Evolutionary conservation across 2,113 vertebrate species (phyloP).

Genomic region (Chloebia gouldiae): DNA sequence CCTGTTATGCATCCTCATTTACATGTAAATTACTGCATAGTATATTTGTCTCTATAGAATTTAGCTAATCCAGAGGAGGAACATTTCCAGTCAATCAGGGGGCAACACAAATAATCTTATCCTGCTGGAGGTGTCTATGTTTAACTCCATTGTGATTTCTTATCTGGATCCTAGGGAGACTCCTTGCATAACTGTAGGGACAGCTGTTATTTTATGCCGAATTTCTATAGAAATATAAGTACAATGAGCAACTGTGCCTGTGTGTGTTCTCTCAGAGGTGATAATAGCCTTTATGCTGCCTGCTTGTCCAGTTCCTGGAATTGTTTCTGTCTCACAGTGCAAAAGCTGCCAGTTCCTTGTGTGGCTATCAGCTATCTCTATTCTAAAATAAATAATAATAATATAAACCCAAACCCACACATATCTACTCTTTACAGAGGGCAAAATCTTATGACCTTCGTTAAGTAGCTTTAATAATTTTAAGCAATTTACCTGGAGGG

Average conservation of each 20-base stretch:
- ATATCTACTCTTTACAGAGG: neutral
- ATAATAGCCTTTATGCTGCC: neutral
- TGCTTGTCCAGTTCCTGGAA: slow-evolving; percentile 19
- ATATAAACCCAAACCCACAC: neutral
- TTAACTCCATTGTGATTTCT: neutral
- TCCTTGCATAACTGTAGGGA: neutral
- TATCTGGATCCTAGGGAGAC: neutral
- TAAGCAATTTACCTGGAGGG: neutral
- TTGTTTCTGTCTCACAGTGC: neutral
- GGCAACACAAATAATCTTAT: neutral
- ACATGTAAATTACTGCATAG: slow-evolving; percentile 18
- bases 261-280: neutral
- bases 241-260: neutral
- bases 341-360: neutral
- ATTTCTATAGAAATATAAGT: neutral
- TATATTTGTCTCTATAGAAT: slow-evolving; percentile 12
- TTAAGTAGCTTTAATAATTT: neutral
- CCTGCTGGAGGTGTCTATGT: neutral
- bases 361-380: neutral
- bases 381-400: neutral
- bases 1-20: slow-evolving; percentile 34
- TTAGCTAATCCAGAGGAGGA: slow-evolving; percentile 5
- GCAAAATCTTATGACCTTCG: neutral
- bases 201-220: neutral
- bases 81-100: neutral